phyloP scores from a whole-genome alignment of 2,888 invertebrate genomes.

The Dyspetes luteomarginatus region DNA sequence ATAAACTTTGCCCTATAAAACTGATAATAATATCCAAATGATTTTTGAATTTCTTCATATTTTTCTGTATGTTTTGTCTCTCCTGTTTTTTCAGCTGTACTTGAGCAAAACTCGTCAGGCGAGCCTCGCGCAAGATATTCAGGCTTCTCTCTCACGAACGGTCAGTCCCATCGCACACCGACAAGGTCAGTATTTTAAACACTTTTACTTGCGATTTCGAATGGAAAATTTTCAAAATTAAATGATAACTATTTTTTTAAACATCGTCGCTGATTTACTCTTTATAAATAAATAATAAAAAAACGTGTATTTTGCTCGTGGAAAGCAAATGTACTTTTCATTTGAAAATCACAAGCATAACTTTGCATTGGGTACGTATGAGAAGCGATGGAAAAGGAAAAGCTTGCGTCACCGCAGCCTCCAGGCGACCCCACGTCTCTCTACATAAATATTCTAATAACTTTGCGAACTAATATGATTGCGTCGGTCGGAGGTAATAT shows the following conservation, averaged over 20 bases:
- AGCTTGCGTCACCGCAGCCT: not conserved
- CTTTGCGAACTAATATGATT: conserved; percentile 79
- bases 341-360: not conserved
- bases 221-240: not conserved
- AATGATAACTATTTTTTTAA: no score
- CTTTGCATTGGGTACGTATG: not conserved
- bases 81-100: conserved; percentile 78
- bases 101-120: conserved; percentile 79
- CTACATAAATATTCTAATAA: conserved; percentile 79
- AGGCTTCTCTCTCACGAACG: conserved; percentile 75
- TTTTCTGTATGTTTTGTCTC: no score
- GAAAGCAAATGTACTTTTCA: not conserved
- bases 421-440: not conserved
- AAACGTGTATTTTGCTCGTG: not conserved
- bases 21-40: conserved; percentile 39
- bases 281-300: no score
- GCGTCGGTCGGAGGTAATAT: conserved; percentile 74
- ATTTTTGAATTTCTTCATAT: conserved; percentile 29
- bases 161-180: conserved; percentile 77
- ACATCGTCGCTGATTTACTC: not conserved
- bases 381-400: not conserved
- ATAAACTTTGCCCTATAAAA: not conserved
- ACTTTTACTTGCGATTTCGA: conserved; percentile 1
- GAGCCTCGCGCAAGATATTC: conserved; percentile 73
- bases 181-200: conserved; percentile 76